Evolutionary conservation across 2,888 invertebrate genomes (phyloP).

Genomic region (Tinea pellionella): DNA sequence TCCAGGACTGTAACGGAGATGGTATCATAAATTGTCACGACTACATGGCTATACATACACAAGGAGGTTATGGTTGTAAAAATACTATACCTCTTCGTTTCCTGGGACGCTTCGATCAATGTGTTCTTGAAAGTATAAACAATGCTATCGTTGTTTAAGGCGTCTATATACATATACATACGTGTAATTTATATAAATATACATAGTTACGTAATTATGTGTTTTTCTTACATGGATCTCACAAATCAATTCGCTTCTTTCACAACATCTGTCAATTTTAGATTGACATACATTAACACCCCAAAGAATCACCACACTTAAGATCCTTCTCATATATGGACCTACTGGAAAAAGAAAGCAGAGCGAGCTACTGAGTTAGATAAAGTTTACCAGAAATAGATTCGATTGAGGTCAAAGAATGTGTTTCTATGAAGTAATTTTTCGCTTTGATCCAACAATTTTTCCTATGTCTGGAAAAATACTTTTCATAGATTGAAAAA

Average conservation of each 20-base stretch:
- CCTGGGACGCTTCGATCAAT: background rate
- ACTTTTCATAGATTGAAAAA: background rate
- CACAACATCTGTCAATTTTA: too few species aligned
- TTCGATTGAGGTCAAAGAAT: background rate
- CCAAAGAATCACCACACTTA: too few species aligned
- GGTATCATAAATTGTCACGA: conserved; percentile 3
- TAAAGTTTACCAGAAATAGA: conserved; percentile 1
- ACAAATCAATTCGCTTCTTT: too few species aligned
- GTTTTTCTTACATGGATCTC: background rate
- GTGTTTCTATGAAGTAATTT: background rate
- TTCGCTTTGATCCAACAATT: background rate
- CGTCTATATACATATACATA: background rate
- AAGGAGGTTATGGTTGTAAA: background rate
- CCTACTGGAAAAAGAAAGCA: too few species aligned
- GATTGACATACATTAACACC: too few species aligned
- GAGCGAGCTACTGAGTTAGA: background rate
- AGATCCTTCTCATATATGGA: too few species aligned
- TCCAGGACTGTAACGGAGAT: conserved; percentile 2
- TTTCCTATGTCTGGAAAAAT: background rate
- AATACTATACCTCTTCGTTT: background rate
- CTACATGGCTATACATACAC: conserved; percentile 4
- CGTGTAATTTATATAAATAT: background rate
- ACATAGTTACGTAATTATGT: background rate
- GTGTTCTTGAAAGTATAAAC: background rate
- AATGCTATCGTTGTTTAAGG: background rate